Evolutionary conservation across 1,140 invertebrate genomes (phyloP).

Genomic region (Procambarus virginalis): DNA sequence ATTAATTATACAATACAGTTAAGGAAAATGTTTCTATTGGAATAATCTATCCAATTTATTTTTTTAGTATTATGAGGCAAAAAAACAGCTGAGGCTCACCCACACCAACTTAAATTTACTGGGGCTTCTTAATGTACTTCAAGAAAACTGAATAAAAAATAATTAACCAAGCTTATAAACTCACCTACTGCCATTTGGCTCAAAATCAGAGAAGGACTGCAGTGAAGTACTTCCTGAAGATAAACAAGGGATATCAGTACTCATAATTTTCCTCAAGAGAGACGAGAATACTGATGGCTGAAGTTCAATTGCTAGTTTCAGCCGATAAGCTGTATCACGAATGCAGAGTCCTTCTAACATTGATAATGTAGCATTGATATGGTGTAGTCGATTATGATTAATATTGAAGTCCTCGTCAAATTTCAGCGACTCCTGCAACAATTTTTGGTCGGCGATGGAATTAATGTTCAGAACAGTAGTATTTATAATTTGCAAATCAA

Average conservation of each 20-base stretch:
- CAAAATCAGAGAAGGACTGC: not conserved
- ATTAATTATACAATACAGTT: too few relatives aligned
- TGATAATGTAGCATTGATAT: not conserved
- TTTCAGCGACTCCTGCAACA: not conserved
- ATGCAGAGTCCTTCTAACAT: constrained; percentile 13
- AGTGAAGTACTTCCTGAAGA: not conserved
- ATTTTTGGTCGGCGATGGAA: too few relatives aligned
- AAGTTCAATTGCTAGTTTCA: not conserved
- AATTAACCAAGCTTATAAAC: not conserved
- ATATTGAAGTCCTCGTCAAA: not conserved
- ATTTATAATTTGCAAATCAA: too few relatives aligned
- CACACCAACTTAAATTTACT: too few relatives aligned
- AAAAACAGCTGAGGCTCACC: too few relatives aligned
- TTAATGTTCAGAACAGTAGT: too few relatives aligned
- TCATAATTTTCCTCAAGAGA: constrained; percentile 1
- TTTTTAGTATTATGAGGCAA: too few relatives aligned
- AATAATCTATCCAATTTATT: too few relatives aligned
- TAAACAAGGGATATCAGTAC: not conserved
- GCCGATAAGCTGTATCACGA: not conserved
- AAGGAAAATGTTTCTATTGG: too few relatives aligned
- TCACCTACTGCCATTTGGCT: not conserved
- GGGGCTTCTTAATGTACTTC: too few relatives aligned
- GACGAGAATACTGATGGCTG: constrained; percentile 3
- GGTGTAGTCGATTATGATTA: not conserved
- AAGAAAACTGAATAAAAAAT: too few relatives aligned